These are phyloP conservation scores for Leucophenga varia DNA, from an alignment of 1,140 invertebrate species.

Conservation along the genomic window DNA sequence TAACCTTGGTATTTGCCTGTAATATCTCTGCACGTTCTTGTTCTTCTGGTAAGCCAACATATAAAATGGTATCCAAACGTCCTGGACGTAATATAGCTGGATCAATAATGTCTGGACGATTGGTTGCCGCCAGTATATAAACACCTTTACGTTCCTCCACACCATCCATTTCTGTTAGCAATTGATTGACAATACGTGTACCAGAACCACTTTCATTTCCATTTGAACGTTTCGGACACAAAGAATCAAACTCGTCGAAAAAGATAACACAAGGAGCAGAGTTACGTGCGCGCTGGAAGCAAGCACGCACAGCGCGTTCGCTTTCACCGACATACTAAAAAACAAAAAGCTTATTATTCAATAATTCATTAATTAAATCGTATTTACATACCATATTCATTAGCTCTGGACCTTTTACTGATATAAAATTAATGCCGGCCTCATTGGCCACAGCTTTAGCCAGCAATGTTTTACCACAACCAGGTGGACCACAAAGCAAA, in stretches of 20 bases:
- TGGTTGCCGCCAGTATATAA: slow-evolving; percentile 94
- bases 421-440: slow-evolving; percentile 95
- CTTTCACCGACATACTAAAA: slow-evolving; percentile 96
- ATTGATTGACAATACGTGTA: slow-evolving; percentile 91
- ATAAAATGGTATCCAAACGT: slow-evolving; percentile 90
- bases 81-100: slow-evolving; percentile 93
- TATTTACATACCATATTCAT: slow-evolving; percentile 79
- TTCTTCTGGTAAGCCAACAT: slow-evolving; percentile 84
- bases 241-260: slow-evolving; percentile 97
- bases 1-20: slow-evolving; percentile 84
- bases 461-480: slow-evolving; percentile 87
- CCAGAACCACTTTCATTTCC: slow-evolving; percentile 70
- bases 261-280: slow-evolving; percentile 98
- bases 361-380: background rate
- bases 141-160: slow-evolving; percentile 86
- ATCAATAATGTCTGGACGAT: slow-evolving; percentile 96
- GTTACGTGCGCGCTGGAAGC: slow-evolving; percentile 91
- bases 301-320: slow-evolving; percentile 91
- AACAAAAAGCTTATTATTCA: background rate
- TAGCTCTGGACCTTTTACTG: slow-evolving; percentile 95
- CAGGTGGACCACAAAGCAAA: slow-evolving; percentile 89
- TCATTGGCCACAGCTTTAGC: slow-evolving; percentile 96
- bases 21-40: slow-evolving; percentile 87
- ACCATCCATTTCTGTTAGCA: slow-evolving; percentile 99
- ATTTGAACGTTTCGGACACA: slow-evolving; percentile 87